phyloP scores from a whole-genome alignment of 2,797 vertebrate genomes.

The Melanotaenia trifasciata region DNA sequence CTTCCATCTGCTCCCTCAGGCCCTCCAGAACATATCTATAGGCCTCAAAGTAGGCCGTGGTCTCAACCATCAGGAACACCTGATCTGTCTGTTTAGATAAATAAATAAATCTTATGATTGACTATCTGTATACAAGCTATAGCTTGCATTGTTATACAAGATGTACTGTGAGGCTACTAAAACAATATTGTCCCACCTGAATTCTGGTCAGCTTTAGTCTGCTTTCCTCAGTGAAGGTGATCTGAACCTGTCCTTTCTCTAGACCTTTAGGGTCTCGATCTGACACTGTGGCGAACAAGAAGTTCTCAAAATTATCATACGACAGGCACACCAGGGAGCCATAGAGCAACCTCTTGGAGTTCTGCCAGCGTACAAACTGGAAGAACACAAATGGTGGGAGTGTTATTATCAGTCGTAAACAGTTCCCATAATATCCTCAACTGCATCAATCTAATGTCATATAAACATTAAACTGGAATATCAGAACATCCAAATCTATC shows the following conservation, averaged over 20 bases:
- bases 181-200: slow-evolving; percentile 64
- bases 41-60: slow-evolving; percentile 95
- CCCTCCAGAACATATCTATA: slow-evolving; percentile 93
- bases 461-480: neutral
- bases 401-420: neutral
- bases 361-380: slow-evolving; percentile 91
- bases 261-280: slow-evolving; percentile 84
- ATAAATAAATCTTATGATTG: neutral
- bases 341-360: slow-evolving; percentile 92
- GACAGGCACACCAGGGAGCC: slow-evolving; percentile 95
- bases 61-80: slow-evolving; percentile 94
- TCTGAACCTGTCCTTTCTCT: slow-evolving; percentile 82
- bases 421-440: neutral
- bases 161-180: neutral
- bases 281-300: slow-evolving; percentile 92
- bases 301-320: slow-evolving; percentile 90
- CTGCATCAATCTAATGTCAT: neutral
- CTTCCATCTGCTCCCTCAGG: slow-evolving; percentile 85
- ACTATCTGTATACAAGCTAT: neutral
- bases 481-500: neutral
- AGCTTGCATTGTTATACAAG: neutral
- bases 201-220: slow-evolving; percentile 78
- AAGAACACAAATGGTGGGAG: slow-evolving; percentile 1
- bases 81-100: slow-evolving; percentile 65
- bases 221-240: slow-evolving; percentile 88